phyloP scores from a whole-genome alignment of 2,797 vertebrate species.

The Lagodon rhomboides region DNA sequence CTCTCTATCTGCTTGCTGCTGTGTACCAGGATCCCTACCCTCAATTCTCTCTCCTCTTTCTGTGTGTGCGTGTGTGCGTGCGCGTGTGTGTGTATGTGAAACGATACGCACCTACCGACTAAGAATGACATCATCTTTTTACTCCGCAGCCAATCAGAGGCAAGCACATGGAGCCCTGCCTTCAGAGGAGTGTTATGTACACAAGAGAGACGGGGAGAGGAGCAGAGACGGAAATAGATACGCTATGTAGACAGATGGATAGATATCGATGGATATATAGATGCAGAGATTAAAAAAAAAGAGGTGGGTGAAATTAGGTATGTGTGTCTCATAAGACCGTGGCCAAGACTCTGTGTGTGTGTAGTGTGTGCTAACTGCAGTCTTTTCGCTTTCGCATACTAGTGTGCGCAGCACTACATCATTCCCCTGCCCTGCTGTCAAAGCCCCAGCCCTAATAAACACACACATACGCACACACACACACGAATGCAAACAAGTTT shows the following conservation, averaged over 20 bases:
- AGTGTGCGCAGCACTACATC: constrained; percentile 51
- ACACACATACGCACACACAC: not conserved
- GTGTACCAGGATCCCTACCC: constrained; percentile 57
- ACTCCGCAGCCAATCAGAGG: constrained; percentile 83
- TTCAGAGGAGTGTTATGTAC: constrained; percentile 83
- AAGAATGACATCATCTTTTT: constrained; percentile 89
- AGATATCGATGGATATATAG: constrained; percentile 57
- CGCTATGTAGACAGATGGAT: constrained; percentile 30
- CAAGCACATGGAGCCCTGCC: constrained; percentile 86
- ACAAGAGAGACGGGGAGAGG: constrained; percentile 88
- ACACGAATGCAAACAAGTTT: not conserved
- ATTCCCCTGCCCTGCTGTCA: constrained; percentile 51
- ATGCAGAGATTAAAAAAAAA: not conserved
- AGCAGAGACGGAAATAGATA: constrained; percentile 80
- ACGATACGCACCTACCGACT: constrained; percentile 59
- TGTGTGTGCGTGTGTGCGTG: constrained; percentile 27
- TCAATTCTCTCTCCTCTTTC: constrained; percentile 42
- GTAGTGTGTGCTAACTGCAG: constrained; percentile 44
- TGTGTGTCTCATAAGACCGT: not conserved
- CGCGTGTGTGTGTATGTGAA: constrained; percentile 45
- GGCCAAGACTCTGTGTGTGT: constrained; percentile 5
- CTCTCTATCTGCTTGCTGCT: constrained; percentile 37
- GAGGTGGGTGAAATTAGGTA: constrained; percentile 21
- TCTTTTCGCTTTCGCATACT: constrained; percentile 41
- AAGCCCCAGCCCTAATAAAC: constrained; percentile 35